Evolutionary conservation across 2,797 vertebrate species (phyloP).

Genomic region (Leptodactylus fallax): DNA sequence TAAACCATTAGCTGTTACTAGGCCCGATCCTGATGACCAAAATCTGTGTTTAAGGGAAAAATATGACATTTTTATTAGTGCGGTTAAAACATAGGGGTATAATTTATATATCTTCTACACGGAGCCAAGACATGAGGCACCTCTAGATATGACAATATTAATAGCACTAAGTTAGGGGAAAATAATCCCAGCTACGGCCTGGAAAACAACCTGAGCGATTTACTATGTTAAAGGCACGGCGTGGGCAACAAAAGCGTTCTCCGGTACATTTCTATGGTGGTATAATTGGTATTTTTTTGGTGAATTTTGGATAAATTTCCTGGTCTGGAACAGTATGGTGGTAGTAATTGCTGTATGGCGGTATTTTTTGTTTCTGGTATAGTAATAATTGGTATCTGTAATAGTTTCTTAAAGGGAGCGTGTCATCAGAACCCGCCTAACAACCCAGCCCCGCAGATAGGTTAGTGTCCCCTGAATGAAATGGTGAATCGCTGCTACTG

Average conservation of each 20-base stretch:
- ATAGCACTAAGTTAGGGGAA: background rate
- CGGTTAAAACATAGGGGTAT: background rate
- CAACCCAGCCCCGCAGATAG: no score
- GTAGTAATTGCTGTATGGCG: background rate
- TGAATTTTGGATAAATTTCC: background rate
- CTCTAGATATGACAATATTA: background rate
- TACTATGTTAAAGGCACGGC: background rate
- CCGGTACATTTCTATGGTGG: no score
- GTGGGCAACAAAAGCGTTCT: no score
- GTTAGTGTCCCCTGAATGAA: no score
- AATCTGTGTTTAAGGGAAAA: constrained; percentile 8
- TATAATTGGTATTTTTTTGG: no score
- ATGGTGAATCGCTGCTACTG: no score
- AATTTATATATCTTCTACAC: background rate
- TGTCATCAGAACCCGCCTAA: no score
- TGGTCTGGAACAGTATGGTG: background rate
- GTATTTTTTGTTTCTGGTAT: background rate
- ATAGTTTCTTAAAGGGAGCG: no score
- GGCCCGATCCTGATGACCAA: constrained; percentile 1
- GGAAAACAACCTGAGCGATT: background rate
- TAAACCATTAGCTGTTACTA: constrained; percentile 32
- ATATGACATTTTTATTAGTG: constrained; percentile 22
- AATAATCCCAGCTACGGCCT: background rate
- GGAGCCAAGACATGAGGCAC: background rate
- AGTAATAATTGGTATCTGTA: background rate